Evolutionary conservation across 2,797 vertebrate species (phyloP).

Genomic region (Ataeniobius toweri): DNA sequence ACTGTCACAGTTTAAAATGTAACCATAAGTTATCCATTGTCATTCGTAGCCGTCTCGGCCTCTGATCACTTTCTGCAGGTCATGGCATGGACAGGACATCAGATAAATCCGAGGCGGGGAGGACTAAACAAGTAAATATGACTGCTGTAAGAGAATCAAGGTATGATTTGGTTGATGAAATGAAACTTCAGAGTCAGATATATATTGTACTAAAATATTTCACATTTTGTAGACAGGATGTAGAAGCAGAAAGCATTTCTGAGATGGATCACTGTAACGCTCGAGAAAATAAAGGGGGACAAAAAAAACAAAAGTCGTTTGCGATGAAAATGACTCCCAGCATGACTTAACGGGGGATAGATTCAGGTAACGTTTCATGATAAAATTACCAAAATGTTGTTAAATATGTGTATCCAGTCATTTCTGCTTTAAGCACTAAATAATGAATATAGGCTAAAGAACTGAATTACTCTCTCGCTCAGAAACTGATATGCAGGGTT

Average conservation of each 20-base stretch:
- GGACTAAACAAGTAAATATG: neutral
- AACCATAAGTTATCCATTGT: slow-evolving; percentile 11
- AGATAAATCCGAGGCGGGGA: slow-evolving; percentile 40
- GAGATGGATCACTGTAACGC: slow-evolving; percentile 26
- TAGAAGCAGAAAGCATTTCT: slow-evolving; percentile 11
- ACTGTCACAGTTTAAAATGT: slow-evolving; percentile 31
- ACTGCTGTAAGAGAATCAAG: slow-evolving; percentile 24
- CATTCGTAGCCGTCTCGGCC: slow-evolving; percentile 15
- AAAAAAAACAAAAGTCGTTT: slow-evolving; percentile 1
- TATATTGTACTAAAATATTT: slow-evolving; percentile 27
- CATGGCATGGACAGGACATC: slow-evolving; percentile 54
- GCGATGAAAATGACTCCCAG: slow-evolving; percentile 38
- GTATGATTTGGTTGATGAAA: neutral
- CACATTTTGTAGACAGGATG: slow-evolving; percentile 49
- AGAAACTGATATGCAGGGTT: slow-evolving; percentile 6
- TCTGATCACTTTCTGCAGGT: slow-evolving; percentile 7
- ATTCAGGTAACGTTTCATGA: slow-evolving; percentile 10
- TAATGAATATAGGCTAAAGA: slow-evolving; percentile 6
- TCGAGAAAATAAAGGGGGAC: neutral
- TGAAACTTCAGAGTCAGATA: neutral
- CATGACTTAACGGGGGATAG: slow-evolving; percentile 24
- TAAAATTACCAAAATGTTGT: slow-evolving; percentile 10
- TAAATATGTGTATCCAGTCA: neutral
- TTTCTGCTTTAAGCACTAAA: neutral
- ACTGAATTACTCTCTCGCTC: slow-evolving; percentile 1